Percentiles rank a stretch among this genome's conserved stretches.
Evolutionary conservation across 1,140 invertebrate genomes (phyloP).

Genomic region (Pachyrhynchus sulphureomaculatus): DNA sequence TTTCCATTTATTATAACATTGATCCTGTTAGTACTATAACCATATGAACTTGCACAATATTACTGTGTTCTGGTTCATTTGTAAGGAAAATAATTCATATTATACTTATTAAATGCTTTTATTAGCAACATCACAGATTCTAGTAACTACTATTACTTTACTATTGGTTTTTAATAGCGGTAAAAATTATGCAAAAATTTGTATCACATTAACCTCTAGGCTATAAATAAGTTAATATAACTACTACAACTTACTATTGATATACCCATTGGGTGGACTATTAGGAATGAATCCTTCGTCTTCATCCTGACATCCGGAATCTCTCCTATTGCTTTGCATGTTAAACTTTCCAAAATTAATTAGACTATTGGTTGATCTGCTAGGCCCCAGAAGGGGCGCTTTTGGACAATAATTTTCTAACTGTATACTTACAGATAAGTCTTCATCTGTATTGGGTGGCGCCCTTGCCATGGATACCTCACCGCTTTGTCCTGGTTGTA

Average conservation of each 20-base stretch:
- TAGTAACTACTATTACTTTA: too few species aligned
- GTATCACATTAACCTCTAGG: neutral
- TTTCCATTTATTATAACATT: too few species aligned
- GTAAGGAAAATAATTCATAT: too few species aligned
- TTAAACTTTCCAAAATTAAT: constrained; percentile 39
- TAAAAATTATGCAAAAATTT: neutral
- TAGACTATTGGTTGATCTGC: constrained; percentile 34
- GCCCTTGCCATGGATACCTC: neutral
- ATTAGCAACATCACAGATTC: too few species aligned
- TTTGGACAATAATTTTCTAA: constrained; percentile 45
- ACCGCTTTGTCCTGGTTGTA: neutral
- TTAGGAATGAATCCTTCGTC: constrained; percentile 29
- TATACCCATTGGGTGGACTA: constrained; percentile 29
- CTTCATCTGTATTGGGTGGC: constrained; percentile 9
- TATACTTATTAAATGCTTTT: too few species aligned
- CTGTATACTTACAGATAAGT: constrained; percentile 38
- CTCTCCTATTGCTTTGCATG: constrained; percentile 30
- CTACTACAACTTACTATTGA: constrained; percentile 22
- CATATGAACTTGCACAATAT: too few species aligned
- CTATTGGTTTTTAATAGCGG: too few species aligned
- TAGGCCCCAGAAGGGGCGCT: constrained; percentile 41
- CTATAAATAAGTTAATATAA: neutral
- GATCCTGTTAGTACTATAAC: too few species aligned
- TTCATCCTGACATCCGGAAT: constrained; percentile 31
- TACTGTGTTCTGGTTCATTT: too few species aligned